Conservation (phyloP, 92 coral and sea anemone species). For the Galaxea fascicularis region DNA sequence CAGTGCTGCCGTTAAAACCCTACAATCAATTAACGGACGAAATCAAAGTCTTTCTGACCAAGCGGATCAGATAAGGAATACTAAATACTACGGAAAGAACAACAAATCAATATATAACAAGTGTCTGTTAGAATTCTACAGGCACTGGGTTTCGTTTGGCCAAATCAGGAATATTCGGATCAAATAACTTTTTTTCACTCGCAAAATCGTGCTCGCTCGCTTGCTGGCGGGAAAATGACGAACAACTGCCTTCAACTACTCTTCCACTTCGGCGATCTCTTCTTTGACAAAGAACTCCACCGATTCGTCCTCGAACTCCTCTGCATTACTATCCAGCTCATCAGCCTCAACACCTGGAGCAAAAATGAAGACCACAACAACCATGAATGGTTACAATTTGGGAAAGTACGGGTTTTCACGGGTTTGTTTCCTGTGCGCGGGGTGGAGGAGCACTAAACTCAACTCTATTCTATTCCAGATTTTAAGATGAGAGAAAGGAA, state of each 20-base stretch:
- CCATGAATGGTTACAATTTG: neutral
- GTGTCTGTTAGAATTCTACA: too few species aligned
- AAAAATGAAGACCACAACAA: neutral
- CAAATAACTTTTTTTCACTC: constrained; percentile 27
- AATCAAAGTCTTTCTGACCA: too few species aligned
- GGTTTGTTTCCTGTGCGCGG: too few species aligned
- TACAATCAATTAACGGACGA: too few species aligned
- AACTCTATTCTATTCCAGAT: too few species aligned
- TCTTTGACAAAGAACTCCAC: constrained; percentile 99
- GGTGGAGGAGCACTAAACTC: too few species aligned
- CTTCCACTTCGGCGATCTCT: constrained; percentile 91
- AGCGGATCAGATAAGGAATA: too few species aligned
- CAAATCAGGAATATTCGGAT: constrained; percentile 26
- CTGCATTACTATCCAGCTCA: constrained; percentile 83
- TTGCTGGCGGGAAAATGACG: constrained; percentile 76
- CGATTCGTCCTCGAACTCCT: constrained; percentile 96
- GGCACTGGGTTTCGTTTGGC: constrained; percentile 3
- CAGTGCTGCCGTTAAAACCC: too few species aligned
- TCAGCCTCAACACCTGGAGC: constrained; percentile 89
- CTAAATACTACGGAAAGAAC: too few species aligned
- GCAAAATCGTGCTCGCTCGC: neutral
- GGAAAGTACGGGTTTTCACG: too few species aligned
- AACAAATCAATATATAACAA: too few species aligned
- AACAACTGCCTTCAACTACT: constrained; percentile 50
- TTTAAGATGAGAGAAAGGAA: too few species aligned